Evolutionary conservation across 2,888 invertebrate genomes (phyloP), one percentile per base, ranked within the genome.

Genomic region (Cinara cedri): DNA sequence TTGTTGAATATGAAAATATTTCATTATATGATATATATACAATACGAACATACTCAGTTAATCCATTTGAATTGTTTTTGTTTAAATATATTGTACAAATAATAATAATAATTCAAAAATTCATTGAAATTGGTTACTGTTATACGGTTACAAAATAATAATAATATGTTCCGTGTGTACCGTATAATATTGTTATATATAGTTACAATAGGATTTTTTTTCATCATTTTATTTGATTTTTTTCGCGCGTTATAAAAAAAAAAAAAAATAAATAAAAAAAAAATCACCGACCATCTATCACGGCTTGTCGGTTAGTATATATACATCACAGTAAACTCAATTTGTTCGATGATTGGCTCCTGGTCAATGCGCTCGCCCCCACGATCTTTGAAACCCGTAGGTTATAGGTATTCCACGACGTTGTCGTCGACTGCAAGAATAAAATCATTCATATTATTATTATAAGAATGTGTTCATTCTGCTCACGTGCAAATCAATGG

Each of bases 401-500:
- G 34, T 34, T 6, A n/a, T 57, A 14, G 16, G 1, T 60, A 26
- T 60, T 60, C 2, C 14, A n/a, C 62, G 34, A 57, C 24, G 34
- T 57, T 26, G 24, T 3, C 13, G 21, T 24, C 26, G 1, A 24
- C 9, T 54, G 9, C 54, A 19, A 16, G 19, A 19, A 24, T 14
- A 24, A 26, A 34, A 34, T 34, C 6, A 34, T 34, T 34, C 3
- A 4, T 34, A 34, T 4, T 34, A 34, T 34, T 34, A 34, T 6
- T 34, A 34, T 6, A 6, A 34, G 34, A 34, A 34, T 6, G 34
- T 34, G 34, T 72, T 71, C 57, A 71, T 72, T 72, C 71, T 9
- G 13, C 57, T 26, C 71, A 72, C 71, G 71, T 57, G 44, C 57
- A 55, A 72, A 72, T 57, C 21, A 14, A 72, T n/a, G n/a, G 11